Evolutionary conservation across 2,888 invertebrate species (phyloP), one percentile per base, ranked within the genome.

Genomic region (Anticlea derivata): DNA sequence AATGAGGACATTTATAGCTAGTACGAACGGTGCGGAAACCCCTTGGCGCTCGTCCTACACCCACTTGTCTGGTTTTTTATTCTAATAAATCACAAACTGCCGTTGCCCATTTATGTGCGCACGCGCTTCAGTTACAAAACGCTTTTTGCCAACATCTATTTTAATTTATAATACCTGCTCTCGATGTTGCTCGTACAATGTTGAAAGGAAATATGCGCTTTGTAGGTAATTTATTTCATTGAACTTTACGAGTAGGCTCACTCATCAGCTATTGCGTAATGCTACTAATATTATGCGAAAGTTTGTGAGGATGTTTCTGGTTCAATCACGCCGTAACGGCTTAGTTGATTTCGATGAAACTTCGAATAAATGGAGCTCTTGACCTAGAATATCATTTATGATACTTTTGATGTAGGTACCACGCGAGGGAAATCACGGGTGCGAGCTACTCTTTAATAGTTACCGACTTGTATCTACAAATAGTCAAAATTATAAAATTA

Each of bases 121-220:
- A 55, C 31, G 34, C 55, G 43, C 41, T 38, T 30, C 31, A 49
- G 55, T 70, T 65, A 62, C 61, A 66, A 66, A 69, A 69, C 53
- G 44, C 57, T 70, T 73, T 70, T 73, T 68, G 61, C 63, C 58
- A 27, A 34, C 34, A 26, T 17, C 7, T 41, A 23, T 17, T 39
- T 55, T 57, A 61, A 52, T 58, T 45, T 61, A 50, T 17, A 10
- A 55, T 39, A 29, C 43, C n/a, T 27, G 7, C 10, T 33, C 48
- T 35, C 40, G 29, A 41, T 35, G 8, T 48, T 48, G 35, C 30
- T 38, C 26, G 30, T 47, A 41, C 47, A 45, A 34, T 37, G 45
- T 35, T 48, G 31, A 41, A 35, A 43, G 45, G 45, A 40, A 37
- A 38, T 33, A 48, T 49, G 51, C 50, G 23, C 35, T 24, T 8